phyloP scores from a whole-genome alignment of 2,113 vertebrate genomes.

The Gobio gobio region DNA sequence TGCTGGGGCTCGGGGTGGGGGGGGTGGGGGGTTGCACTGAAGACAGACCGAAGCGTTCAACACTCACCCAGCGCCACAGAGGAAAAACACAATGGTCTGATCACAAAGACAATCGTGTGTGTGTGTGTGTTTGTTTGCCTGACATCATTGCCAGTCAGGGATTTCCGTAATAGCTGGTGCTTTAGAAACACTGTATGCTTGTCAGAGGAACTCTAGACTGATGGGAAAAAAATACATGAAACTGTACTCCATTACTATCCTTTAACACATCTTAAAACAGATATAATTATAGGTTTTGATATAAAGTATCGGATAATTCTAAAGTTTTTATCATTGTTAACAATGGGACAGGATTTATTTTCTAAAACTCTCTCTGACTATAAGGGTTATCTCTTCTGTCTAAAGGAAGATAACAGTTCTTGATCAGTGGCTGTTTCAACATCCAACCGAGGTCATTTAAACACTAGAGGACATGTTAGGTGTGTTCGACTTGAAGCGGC shows the following conservation, averaged over 20 bases:
- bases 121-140: background rate
- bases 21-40: too few species aligned
- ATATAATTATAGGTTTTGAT: background rate
- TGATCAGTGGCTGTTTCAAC: background rate
- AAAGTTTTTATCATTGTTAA: background rate
- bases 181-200: constrained; percentile 22
- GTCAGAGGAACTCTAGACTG: background rate
- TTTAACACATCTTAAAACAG: background rate
- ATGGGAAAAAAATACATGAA: background rate
- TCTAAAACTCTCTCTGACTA: background rate
- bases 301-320: background rate
- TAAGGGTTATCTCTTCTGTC: background rate
- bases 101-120: constrained; percentile 11
- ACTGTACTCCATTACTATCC: background rate
- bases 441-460: background rate
- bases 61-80: constrained; percentile 17
- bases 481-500: too few species aligned
- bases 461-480: background rate
- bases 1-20: background rate
- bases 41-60: background rate
- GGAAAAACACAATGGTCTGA: constrained; percentile 23
- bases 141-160: constrained; percentile 10
- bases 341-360: background rate
- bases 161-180: constrained; percentile 17
- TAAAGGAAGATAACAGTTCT: background rate